Percentiles rank a stretch among this genome's conserved stretches.
Conservation (phyloP, 2,797 vertebrate genomes). For the Emys orbicularis region DNA sequence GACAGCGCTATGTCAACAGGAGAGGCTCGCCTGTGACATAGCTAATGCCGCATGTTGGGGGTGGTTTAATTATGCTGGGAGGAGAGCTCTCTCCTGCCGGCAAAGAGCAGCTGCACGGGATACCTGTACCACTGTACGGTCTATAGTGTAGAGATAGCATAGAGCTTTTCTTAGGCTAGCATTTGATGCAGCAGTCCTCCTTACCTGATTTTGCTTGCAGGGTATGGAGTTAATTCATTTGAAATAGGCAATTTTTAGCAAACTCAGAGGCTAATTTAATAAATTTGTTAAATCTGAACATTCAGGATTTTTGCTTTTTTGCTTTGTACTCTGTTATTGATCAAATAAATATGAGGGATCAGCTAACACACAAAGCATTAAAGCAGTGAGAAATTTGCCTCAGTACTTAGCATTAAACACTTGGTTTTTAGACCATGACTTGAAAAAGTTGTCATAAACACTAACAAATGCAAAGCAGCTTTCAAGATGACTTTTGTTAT, state of each 20-base stretch:
- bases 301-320: constrained; percentile 13
- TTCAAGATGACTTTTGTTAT: constrained; percentile 84
- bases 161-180: rapidly evolving
- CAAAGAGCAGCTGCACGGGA: too few relatives aligned
- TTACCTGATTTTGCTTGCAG: neutral
- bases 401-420: constrained; percentile 22
- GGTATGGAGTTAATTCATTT: neutral
- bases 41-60: too few relatives aligned
- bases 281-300: neutral
- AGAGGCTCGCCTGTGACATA: too few relatives aligned
- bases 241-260: neutral
- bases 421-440: constrained; percentile 57
- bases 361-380: neutral
- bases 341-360: constrained; percentile 30
- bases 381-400: constrained; percentile 41
- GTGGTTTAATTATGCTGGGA: too few relatives aligned
- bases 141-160: too few relatives aligned
- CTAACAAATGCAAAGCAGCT: constrained; percentile 83
- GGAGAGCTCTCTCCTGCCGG: too few relatives aligned
- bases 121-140: too few relatives aligned
- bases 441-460: constrained; percentile 84
- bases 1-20: too few relatives aligned
- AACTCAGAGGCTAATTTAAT: neutral
- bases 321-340: constrained; percentile 22
- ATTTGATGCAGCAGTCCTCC: neutral